These are phyloP conservation scores for Tachina fera DNA, from an alignment of 2,888 invertebrate species.

Conservation along the genomic window DNA sequence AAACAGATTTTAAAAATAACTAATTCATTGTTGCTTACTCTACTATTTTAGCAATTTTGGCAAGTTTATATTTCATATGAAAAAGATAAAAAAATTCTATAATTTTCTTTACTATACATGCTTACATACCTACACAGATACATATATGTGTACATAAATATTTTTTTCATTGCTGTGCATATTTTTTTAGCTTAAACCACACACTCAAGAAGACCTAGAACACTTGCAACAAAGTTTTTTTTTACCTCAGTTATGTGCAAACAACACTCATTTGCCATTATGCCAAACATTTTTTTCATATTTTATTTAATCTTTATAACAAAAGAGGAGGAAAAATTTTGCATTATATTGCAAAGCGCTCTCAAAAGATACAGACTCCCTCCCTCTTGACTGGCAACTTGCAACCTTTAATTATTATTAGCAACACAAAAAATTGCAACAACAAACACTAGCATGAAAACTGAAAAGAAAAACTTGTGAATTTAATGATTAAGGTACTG, in stretches of 20 bases:
- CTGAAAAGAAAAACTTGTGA: background rate
- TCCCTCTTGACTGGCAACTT: slow-evolving; percentile 47
- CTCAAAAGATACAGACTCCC: background rate
- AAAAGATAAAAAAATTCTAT: too few relatives aligned
- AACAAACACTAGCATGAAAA: slow-evolving; percentile 1
- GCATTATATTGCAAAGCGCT: slow-evolving; percentile 17
- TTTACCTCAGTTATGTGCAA: background rate
- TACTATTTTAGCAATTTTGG: too few relatives aligned
- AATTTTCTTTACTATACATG: too few relatives aligned
- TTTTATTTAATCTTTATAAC: slow-evolving; percentile 37
- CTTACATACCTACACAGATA: too few relatives aligned
- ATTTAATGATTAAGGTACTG: background rate
- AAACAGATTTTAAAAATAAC: too few relatives aligned
- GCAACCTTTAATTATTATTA: slow-evolving; percentile 41
- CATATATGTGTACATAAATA: too few relatives aligned
- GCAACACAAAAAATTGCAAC: slow-evolving; percentile 34
- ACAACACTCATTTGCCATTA: slow-evolving; percentile 21
- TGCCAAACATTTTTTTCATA: slow-evolving; percentile 10
- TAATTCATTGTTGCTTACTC: too few relatives aligned
- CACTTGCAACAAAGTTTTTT: slow-evolving; percentile 25
- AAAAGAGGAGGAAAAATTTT: slow-evolving; percentile 5
- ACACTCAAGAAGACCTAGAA: slow-evolving; percentile 12
- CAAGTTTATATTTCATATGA: too few relatives aligned
- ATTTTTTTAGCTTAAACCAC: slow-evolving; percentile 1
- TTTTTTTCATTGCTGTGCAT: background rate